Evolutionary conservation across 2,113 vertebrate genomes (phyloP).

Genomic region (Indri indri): DNA sequence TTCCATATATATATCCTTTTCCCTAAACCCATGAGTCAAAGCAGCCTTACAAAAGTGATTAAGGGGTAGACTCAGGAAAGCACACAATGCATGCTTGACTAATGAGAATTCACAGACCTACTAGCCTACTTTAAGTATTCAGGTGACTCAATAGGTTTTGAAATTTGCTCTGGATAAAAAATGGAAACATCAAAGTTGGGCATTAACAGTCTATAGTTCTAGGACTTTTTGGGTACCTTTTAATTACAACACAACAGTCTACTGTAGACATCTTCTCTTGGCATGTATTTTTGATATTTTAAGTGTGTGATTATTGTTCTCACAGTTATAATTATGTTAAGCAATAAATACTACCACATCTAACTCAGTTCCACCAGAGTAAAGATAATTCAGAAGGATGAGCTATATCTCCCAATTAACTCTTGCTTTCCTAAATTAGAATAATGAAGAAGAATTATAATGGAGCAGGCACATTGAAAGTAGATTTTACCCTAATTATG

Average conservation of each 20-base stretch:
- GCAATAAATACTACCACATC: slow-evolving; percentile 67
- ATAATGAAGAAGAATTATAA: background rate
- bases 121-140: slow-evolving; percentile 70
- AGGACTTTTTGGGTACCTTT: slow-evolving; percentile 78
- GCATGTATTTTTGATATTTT: slow-evolving; percentile 72
- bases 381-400: slow-evolving; percentile 37
- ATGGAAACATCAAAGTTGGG: slow-evolving; percentile 78
- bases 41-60: background rate
- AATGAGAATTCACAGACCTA: slow-evolving; percentile 73
- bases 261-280: slow-evolving; percentile 56
- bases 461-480: background rate
- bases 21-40: background rate
- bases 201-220: slow-evolving; percentile 73
- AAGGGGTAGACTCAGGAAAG: slow-evolving; percentile 63
- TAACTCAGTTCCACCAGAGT: slow-evolving; percentile 49
- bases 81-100: slow-evolving; percentile 32
- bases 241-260: slow-evolving; percentile 75
- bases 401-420: slow-evolving; percentile 30
- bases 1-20: background rate
- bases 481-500: background rate
- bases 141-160: slow-evolving; percentile 76
- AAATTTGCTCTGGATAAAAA: slow-evolving; percentile 79
- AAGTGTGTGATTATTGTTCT: slow-evolving; percentile 73
- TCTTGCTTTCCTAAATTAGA: background rate
- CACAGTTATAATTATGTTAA: slow-evolving; percentile 60